Base-by-base conservation (phyloP, 1,140 invertebrate genomes). In the Heliconius congener region DNA sequence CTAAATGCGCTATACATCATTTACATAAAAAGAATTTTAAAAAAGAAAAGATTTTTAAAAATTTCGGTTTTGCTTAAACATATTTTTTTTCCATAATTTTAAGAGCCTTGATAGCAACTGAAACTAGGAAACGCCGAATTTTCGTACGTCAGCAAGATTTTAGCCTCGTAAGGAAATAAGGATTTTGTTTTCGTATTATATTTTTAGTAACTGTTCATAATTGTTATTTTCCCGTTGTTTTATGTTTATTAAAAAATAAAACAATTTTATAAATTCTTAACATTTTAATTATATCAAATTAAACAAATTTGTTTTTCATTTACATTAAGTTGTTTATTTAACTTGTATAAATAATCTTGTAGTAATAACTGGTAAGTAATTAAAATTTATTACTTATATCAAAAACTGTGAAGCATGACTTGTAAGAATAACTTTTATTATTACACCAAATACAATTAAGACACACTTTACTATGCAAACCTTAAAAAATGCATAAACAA, bases 201-300 rank as follows among this genome's bases (percentile, higher is more conserved):
- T 27, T 66, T 66, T 27, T 30, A 66, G 27, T 66, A 27, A 27
- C 27, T 30, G 60, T 66, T 1, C 11, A 66, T 66, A 66, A 66
- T 66, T 66, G 60, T 66, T 66, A 66, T 66, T 66, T 66, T 60
- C 57, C 60, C 50, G 50, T 52, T 19, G 60, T 66, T 30, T 19
- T 52, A 52, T 9, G 27, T 66, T 57, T 16, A 30, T 30, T 66
- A 30, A 66, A 66, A 66, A 66, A 66, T 66, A 66, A 2, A 66
- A 9, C 9, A 6, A 27, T 27, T 30, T 66, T 66, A 9, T 30
- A 11, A 11, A 66, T 66, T 66, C 27, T 30, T 30, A 66, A 30
- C 60, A 66, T 16, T 27, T 66, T 66, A 66, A 30, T 66, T 66
- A 57, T 23, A 23, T 11, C 1, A 66, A 30, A 5, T 16, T 11